These are phyloP conservation scores for Morone chrysops DNA, from an alignment of 2,113 vertebrate species.

Conservation along the genomic window DNA sequence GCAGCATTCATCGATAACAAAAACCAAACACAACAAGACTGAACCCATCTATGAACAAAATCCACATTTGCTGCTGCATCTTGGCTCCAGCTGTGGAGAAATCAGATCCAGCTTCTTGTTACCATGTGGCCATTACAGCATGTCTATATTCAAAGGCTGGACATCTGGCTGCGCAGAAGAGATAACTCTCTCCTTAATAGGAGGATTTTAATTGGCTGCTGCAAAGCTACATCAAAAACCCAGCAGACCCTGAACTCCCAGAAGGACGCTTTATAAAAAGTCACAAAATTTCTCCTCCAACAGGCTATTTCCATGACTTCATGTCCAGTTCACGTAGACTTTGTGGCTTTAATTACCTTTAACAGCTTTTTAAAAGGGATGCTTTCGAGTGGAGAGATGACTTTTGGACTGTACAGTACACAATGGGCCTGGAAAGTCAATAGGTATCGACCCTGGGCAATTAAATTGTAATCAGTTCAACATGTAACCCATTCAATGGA, in stretches of 20 bases:
- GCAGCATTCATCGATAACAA: constrained; percentile 16
- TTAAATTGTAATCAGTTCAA: constrained; percentile 81
- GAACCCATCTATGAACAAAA: constrained; percentile 42
- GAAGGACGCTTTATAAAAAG: constrained; percentile 67
- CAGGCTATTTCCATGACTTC: constrained; percentile 64
- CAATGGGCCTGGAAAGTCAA: constrained; percentile 63
- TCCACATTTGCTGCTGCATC: constrained; percentile 45
- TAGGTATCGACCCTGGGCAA: constrained; percentile 76
- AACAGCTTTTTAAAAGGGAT: constrained; percentile 52
- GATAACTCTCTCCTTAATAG: constrained; percentile 77
- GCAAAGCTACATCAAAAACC: constrained; percentile 76
- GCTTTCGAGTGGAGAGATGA: constrained; percentile 49
- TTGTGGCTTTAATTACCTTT: constrained; percentile 72
- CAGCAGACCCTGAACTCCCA: constrained; percentile 74
- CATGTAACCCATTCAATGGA: constrained; percentile 75
- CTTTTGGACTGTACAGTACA: constrained; percentile 66
- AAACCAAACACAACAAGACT: background rate
- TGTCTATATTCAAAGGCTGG: constrained; percentile 76
- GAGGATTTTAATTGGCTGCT: constrained; percentile 78
- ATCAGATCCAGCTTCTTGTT: constrained; percentile 57
- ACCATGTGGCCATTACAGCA: constrained; percentile 69
- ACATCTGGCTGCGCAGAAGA: constrained; percentile 77
- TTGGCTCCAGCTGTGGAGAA: constrained; percentile 69
- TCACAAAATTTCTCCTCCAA: constrained; percentile 42
- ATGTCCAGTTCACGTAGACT: constrained; percentile 51